A percentile compares a stretch with the other conserved stretches of the same genome.
Conservation (phyloP, 2,888 invertebrate species). For the Periphyllus acericola region DNA sequence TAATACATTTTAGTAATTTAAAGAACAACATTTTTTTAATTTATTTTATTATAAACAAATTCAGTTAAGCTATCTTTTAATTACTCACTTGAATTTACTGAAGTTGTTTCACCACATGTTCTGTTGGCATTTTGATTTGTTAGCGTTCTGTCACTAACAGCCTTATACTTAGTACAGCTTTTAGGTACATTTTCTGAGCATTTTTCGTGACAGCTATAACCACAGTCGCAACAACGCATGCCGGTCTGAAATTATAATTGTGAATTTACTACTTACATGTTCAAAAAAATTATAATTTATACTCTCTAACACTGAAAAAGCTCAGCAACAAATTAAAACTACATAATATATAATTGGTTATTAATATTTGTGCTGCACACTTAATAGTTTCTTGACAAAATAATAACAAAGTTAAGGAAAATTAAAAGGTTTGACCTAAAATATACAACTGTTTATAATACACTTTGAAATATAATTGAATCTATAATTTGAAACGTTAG, state of each 20-base stretch:
- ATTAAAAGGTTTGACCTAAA: not conserved
- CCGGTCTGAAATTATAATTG: conserved; percentile 70
- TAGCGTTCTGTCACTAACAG: conserved; percentile 71
- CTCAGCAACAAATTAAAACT: no score
- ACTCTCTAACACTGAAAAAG: not conserved
- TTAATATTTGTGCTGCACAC: no score
- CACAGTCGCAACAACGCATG: conserved; percentile 87
- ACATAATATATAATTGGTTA: no score
- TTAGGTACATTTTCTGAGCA: conserved; percentile 88
- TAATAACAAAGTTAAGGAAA: not conserved
- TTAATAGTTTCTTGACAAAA: not conserved
- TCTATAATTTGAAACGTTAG: no score
- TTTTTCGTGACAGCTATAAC: conserved; percentile 94
- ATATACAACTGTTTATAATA: no score
- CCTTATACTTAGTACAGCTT: conserved; percentile 84
- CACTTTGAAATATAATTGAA: no score
- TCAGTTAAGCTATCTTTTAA: not conserved
- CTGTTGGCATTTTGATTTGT: conserved; percentile 71
- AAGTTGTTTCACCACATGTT: conserved; percentile 76
- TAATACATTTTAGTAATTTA: not conserved
- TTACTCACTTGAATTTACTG: conserved; percentile 75
- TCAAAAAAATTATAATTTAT: not conserved
- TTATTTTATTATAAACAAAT: no score
- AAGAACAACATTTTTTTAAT: not conserved
- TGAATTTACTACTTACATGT: not conserved